Percentiles rank a stretch among this genome's conserved stretches.
Evolutionary conservation across 2,113 vertebrate species (phyloP).

Genomic region (Neolamprologus caudopunctatus): DNA sequence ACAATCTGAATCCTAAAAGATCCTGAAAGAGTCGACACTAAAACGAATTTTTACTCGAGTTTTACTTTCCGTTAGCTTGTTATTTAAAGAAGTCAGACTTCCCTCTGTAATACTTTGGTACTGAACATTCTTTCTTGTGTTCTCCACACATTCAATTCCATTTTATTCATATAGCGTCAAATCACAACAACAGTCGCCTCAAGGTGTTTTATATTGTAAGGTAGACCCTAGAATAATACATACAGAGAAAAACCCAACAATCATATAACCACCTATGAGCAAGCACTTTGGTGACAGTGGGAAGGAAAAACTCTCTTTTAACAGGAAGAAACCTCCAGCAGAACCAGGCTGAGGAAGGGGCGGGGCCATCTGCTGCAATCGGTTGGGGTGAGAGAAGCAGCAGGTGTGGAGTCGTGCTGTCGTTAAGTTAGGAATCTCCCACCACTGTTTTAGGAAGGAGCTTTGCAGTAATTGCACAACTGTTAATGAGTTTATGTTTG

Average conservation of each 20-base stretch:
- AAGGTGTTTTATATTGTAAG: fast-evolving
- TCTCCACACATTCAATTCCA: background rate
- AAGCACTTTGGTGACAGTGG: fast-evolving
- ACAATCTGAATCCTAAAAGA: background rate
- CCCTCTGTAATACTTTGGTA: no score
- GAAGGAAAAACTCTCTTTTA: fast-evolving
- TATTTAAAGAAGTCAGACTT: no score
- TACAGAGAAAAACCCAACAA: background rate
- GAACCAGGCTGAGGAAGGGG: fast-evolving
- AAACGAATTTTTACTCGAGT: fast-evolving
- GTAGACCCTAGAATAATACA: background rate
- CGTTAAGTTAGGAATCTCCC: background rate
- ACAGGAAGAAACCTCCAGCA: background rate
- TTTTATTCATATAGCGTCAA: background rate
- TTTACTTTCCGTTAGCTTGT: no score
- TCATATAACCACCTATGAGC: fast-evolving
- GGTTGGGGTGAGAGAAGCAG: background rate
- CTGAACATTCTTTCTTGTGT: no score
- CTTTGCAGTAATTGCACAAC: background rate
- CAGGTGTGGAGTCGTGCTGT: fast-evolving
- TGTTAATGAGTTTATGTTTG: background rate
- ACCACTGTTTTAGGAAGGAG: background rate
- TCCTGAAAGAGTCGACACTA: no score
- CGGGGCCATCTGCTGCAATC: fast-evolving
- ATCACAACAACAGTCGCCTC: background rate